A percentile compares a stretch with the other conserved stretches of the same genome.
phyloP scores from a whole-genome alignment of 2,797 vertebrate genomes.

The Falco naumanni region DNA sequence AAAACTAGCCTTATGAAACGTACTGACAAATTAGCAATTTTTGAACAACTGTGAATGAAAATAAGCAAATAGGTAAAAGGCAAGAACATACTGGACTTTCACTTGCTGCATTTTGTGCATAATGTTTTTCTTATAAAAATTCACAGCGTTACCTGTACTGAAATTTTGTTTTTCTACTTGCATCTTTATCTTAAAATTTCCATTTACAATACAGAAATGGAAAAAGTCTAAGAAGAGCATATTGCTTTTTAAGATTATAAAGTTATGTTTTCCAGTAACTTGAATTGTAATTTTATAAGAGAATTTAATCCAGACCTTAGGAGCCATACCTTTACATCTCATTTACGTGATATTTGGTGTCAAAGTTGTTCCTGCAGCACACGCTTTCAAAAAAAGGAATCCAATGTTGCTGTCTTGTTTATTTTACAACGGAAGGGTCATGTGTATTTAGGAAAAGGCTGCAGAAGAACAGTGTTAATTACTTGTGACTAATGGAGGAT shows the following conservation, averaged over 20 bases:
- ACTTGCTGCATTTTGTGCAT: slow-evolving; percentile 77
- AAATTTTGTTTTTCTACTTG: slow-evolving; percentile 65
- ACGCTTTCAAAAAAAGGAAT: not conserved
- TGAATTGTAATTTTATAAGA: slow-evolving; percentile 74
- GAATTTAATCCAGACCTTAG: slow-evolving; percentile 64
- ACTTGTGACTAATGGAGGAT: slow-evolving; percentile 8
- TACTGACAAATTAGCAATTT: slow-evolving; percentile 49
- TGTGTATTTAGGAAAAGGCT: slow-evolving; percentile 12
- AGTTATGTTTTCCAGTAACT: slow-evolving; percentile 79
- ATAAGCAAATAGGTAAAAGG: slow-evolving; percentile 10
- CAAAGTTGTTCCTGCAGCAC: slow-evolving; percentile 35
- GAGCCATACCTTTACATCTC: slow-evolving; percentile 72
- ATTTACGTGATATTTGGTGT: slow-evolving; percentile 16
- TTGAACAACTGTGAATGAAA: slow-evolving; percentile 67
- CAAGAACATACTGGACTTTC: slow-evolving; percentile 60
- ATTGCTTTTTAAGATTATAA: slow-evolving; percentile 81
- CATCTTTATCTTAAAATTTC: slow-evolving; percentile 76
- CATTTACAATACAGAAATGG: slow-evolving; percentile 77
- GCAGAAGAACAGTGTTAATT: slow-evolving; percentile 38
- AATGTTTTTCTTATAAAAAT: slow-evolving; percentile 76
- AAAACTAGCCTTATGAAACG: slow-evolving; percentile 53
- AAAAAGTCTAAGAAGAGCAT: slow-evolving; percentile 76
- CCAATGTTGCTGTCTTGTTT: slow-evolving; percentile 10
- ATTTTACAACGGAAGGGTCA: not conserved
- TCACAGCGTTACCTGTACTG: slow-evolving; percentile 70